Evolutionary conservation across 1,140 invertebrate species (phyloP).

Genomic region (Drosophila varians): DNA sequence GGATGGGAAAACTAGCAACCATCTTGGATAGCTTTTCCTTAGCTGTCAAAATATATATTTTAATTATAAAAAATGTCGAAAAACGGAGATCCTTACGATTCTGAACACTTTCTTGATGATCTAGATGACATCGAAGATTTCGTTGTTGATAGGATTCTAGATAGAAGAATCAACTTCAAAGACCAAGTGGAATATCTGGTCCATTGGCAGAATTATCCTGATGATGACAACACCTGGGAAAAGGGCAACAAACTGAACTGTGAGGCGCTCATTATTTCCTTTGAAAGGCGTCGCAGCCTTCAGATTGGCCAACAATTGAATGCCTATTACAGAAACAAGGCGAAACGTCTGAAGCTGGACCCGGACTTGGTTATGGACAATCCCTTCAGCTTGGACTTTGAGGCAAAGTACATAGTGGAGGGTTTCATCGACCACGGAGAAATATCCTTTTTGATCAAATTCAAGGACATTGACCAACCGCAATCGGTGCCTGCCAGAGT

Average conservation of each 20-base stretch:
- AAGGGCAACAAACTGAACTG: not conserved
- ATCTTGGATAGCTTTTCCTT: too few species aligned
- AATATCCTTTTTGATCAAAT: conserved; percentile 32
- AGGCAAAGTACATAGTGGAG: conserved; percentile 10
- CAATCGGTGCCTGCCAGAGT: not conserved
- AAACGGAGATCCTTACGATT: not conserved
- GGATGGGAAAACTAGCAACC: not conserved
- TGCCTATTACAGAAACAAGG: conserved; percentile 8
- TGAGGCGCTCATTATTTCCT: conserved; percentile 7
- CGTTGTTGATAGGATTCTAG: conserved; percentile 22
- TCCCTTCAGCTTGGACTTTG: conserved; percentile 26
- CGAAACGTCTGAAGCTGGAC: conserved; percentile 44
- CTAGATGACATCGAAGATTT: conserved; percentile 5
- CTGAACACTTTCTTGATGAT: too few species aligned
- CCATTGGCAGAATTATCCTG: conserved; percentile 21
- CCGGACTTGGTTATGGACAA: conserved; percentile 8
- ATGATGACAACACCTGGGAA: conserved; percentile 48
- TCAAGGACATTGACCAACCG: conserved; percentile 5
- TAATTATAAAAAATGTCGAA: not conserved
- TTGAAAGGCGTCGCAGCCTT: not conserved
- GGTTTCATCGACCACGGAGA: not conserved
- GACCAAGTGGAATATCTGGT: conserved; percentile 29
- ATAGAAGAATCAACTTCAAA: not conserved
- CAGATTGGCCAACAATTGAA: not conserved
- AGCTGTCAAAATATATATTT: not conserved